These are phyloP conservation scores for Tachina lurida DNA, from an alignment of 2,888 invertebrate genomes.

Conservation along the genomic window DNA sequence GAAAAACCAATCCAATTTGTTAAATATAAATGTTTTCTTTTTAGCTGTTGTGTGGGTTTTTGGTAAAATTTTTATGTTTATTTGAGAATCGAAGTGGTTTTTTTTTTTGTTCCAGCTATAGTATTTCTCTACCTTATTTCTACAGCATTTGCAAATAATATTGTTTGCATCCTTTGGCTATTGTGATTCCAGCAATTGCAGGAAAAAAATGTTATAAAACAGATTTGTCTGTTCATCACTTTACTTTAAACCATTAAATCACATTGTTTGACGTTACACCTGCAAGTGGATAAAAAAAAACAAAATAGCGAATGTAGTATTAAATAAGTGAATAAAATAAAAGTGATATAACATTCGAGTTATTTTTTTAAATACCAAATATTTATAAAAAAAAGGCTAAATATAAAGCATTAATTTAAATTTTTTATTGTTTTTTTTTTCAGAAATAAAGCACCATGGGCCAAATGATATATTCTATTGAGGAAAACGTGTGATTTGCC, in stretches of 20 bases:
- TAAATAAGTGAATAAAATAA: constrained; percentile 40
- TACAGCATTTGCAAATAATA: neutral
- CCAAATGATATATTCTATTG: too few species aligned
- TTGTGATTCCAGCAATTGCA: constrained; percentile 25
- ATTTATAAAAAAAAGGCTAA: constrained; percentile 1
- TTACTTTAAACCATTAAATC: constrained; percentile 44
- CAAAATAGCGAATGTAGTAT: constrained; percentile 4
- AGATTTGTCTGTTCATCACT: constrained; percentile 36
- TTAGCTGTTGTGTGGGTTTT: constrained; percentile 46
- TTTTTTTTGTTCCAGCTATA: constrained; percentile 6
- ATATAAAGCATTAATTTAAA: neutral
- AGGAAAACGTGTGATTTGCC: too few species aligned
- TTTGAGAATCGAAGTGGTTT: constrained; percentile 45
- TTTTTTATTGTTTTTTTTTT: neutral
- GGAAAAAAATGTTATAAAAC: constrained; percentile 32
- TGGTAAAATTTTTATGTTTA: constrained; percentile 18
- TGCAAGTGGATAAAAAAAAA: constrained; percentile 40
- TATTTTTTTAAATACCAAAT: neutral
- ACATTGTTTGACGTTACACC: constrained; percentile 56
- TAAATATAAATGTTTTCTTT: constrained; percentile 9
- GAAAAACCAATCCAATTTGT: constrained; percentile 35
- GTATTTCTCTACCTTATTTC: neutral
- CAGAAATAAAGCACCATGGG: constrained; percentile 10
- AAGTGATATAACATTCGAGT: constrained; percentile 9
- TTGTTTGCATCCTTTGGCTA: constrained; percentile 38